phyloP scores from a whole-genome alignment of 2,797 vertebrate species.

The Carapus acus region DNA sequence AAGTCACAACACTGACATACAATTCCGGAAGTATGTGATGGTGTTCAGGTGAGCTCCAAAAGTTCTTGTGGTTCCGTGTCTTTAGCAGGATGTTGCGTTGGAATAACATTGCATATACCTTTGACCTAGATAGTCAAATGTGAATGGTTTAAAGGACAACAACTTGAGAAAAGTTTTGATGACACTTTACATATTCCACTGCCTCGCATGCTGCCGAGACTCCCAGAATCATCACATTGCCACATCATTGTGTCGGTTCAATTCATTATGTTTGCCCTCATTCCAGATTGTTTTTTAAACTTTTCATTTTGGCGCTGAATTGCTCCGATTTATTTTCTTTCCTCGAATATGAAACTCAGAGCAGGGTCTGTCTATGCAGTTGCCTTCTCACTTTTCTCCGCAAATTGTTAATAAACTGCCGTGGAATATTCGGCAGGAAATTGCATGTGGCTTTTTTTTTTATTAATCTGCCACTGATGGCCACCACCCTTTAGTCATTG shows the following conservation, averaged over 20 bases:
- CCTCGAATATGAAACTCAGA: slow-evolving; percentile 1
- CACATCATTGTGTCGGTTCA: neutral
- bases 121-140: neutral
- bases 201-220: slow-evolving; percentile 8
- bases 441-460: neutral
- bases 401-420: slow-evolving; percentile 20
- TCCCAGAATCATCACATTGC: slow-evolving; percentile 2
- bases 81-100: neutral
- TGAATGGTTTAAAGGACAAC: neutral
- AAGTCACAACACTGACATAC: no score
- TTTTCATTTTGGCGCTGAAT: slow-evolving; percentile 18
- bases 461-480: slow-evolving; percentile 5
- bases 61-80: no score
- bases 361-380: neutral
- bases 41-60: no score
- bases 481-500: slow-evolving; percentile 3
- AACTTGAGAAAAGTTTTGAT: neutral
- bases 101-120: neutral
- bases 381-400: neutral
- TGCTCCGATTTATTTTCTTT: slow-evolving; percentile 19
- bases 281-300: slow-evolving; percentile 13
- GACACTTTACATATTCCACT: slow-evolving; percentile 2
- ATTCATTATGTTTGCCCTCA: slow-evolving; percentile 20
- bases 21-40: no score
- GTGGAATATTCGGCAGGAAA: slow-evolving; percentile 9